A percentile compares a stretch with the other conserved stretches of the same genome.
These are phyloP conservation scores for Zootermopsis nevadensis DNA, from an alignment of 2,888 invertebrate genomes.

Conservation along the genomic window DNA sequence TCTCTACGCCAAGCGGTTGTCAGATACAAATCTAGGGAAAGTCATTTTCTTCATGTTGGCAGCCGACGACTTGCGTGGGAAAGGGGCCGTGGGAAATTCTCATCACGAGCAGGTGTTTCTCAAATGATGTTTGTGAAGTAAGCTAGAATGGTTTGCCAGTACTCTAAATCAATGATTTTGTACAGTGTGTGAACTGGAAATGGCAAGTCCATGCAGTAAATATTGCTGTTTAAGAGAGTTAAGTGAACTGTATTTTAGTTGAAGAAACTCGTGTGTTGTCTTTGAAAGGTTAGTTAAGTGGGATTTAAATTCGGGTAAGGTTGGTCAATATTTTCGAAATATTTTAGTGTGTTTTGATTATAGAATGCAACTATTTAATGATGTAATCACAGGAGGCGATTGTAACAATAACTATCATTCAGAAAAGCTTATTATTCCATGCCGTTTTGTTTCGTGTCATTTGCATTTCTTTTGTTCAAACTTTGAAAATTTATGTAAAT, in stretches of 20 bases:
- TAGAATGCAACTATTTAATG: not conserved
- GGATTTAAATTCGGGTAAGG: slow-evolving; percentile 32
- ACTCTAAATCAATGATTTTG: slow-evolving; percentile 53
- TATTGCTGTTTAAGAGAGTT: not conserved
- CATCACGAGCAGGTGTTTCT: slow-evolving; percentile 82
- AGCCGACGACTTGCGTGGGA: slow-evolving; percentile 53
- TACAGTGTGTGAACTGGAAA: slow-evolving; percentile 47
- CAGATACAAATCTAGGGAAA: slow-evolving; percentile 41
- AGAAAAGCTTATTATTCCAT: too few species aligned
- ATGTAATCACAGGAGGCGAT: not conserved
- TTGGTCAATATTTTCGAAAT: not conserved
- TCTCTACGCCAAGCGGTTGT: not conserved
- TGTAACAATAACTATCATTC: not conserved
- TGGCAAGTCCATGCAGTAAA: slow-evolving; percentile 30
- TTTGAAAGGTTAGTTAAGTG: slow-evolving; percentile 32
- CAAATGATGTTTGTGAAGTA: slow-evolving; percentile 62
- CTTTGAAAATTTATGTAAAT: too few species aligned
- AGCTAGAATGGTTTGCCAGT: slow-evolving; percentile 51
- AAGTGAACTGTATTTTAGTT: not conserved
- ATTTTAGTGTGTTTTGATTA: not conserved
- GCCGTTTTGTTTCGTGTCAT: too few species aligned
- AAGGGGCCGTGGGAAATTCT: slow-evolving; percentile 70
- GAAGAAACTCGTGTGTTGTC: not conserved
- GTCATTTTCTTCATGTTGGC: slow-evolving; percentile 48
- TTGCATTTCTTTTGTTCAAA: too few species aligned